Evolutionary conservation across 1,140 invertebrate genomes (phyloP).

Genomic region (Papilio xuthus): DNA sequence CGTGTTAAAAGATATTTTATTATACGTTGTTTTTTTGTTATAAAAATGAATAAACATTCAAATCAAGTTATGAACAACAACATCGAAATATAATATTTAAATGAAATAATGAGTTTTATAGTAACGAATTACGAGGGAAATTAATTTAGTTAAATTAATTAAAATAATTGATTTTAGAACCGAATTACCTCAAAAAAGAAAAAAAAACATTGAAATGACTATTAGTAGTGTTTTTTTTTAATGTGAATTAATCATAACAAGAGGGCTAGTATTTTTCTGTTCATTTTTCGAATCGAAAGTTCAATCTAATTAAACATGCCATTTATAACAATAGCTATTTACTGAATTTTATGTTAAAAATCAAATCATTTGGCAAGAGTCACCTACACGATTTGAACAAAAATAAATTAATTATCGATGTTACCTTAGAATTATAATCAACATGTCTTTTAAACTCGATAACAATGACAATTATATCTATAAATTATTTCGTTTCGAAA

Average conservation of each 20-base stretch:
- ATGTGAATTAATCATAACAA: no score
- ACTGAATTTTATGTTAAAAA: not conserved
- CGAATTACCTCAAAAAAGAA: no score
- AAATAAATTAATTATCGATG: not conserved
- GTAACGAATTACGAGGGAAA: not conserved
- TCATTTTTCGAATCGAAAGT: not conserved
- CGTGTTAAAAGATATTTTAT: constrained; percentile 6
- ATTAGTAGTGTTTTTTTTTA: not conserved
- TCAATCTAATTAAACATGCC: not conserved
- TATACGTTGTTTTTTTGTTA: constrained; percentile 7
- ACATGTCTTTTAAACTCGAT: not conserved
- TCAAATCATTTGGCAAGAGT: not conserved
- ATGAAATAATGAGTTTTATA: not conserved
- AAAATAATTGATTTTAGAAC: not conserved
- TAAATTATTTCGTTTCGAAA: not conserved
- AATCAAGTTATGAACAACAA: not conserved
- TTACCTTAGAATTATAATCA: not conserved
- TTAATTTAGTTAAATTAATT: not conserved
- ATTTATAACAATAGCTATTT: not conserved
- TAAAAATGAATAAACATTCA: constrained; percentile 10
- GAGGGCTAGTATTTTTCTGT: no score
- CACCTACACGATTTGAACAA: not conserved
- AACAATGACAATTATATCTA: not conserved
- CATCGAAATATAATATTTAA: not conserved
- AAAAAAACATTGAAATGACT: no score